phyloP scores from a whole-genome alignment of 2,888 invertebrate species.

The Lasioglossum figueresi region DNA sequence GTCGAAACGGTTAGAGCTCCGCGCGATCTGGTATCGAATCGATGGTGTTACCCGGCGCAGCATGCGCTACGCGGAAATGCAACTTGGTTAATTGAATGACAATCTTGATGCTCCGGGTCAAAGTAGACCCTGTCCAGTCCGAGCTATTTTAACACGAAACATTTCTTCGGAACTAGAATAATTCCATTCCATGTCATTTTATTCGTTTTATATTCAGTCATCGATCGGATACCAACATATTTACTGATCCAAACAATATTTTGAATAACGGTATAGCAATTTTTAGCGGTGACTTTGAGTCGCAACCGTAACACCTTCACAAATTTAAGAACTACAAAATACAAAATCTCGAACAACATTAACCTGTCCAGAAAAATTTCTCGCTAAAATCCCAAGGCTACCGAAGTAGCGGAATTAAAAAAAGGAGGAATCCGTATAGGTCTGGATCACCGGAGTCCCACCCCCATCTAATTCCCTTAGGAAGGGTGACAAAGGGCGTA shows the following conservation, averaged over 20 bases:
- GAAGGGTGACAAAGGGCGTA: neutral
- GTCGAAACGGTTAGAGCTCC: neutral
- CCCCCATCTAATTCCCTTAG: neutral
- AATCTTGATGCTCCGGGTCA: too few relatives aligned
- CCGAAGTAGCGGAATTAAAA: neutral
- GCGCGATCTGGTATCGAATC: neutral
- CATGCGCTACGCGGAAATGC: neutral
- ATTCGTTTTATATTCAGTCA: too few relatives aligned
- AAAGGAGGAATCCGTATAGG: neutral
- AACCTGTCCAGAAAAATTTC: neutral
- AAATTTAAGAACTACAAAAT: neutral
- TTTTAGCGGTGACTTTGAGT: too few relatives aligned
- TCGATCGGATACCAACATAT: too few relatives aligned
- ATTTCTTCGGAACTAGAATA: too few relatives aligned
- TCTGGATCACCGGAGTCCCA: neutral
- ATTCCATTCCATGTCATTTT: too few relatives aligned
- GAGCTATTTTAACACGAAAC: too few relatives aligned
- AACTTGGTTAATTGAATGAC: neutral
- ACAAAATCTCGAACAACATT: neutral
- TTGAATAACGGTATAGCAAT: too few relatives aligned
- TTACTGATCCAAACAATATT: too few relatives aligned
- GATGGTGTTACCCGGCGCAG: neutral
- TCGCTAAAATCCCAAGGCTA: neutral
- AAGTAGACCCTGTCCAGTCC: too few relatives aligned
- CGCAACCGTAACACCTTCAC: neutral